Conservation (phyloP, 2,888 invertebrate species). For the Drosophila stalkeri region DNA sequence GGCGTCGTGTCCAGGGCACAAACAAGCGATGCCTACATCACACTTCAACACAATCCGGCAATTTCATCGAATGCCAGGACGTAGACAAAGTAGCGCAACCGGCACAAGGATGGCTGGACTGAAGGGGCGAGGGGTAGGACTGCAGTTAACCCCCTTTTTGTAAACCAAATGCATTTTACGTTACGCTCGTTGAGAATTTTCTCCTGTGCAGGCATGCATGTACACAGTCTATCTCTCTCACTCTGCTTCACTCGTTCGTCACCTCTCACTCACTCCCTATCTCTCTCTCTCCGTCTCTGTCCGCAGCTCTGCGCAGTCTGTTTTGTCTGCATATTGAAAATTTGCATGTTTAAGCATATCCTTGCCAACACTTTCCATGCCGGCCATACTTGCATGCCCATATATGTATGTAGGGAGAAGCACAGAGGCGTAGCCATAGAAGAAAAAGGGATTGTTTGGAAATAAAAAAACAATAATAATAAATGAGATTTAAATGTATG, state of each 20-base stretch:
- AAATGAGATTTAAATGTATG: too few species aligned
- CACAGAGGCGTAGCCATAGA: constrained; percentile 27
- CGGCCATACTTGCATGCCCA: constrained; percentile 52
- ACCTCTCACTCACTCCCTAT: not conserved
- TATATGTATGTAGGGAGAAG: not conserved
- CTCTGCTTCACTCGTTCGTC: constrained; percentile 1
- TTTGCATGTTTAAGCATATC: constrained; percentile 84
- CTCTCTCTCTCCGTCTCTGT: not conserved
- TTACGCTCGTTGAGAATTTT: constrained; percentile 60
- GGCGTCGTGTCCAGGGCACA: constrained; percentile 57
- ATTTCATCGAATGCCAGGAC: constrained; percentile 81
- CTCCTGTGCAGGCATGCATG: constrained; percentile 71
- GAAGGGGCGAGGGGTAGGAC: not conserved
- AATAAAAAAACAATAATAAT: too few species aligned
- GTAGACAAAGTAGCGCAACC: constrained; percentile 33
- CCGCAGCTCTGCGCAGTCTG: constrained; percentile 35
- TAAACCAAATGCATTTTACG: constrained; percentile 75
- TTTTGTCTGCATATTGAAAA: constrained; percentile 83
- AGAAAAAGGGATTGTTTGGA: not conserved
- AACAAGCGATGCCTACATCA: constrained; percentile 84
- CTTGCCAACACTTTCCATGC: constrained; percentile 73
- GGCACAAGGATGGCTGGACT: not conserved
- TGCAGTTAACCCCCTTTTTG: constrained; percentile 41
- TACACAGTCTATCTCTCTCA: constrained; percentile 12
- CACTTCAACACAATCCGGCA: constrained; percentile 84